A percentile compares a stretch with the other conserved stretches of the same genome.
Conservation (phyloP, 2,888 invertebrate species). For the Notodonta ziczac region DNA sequence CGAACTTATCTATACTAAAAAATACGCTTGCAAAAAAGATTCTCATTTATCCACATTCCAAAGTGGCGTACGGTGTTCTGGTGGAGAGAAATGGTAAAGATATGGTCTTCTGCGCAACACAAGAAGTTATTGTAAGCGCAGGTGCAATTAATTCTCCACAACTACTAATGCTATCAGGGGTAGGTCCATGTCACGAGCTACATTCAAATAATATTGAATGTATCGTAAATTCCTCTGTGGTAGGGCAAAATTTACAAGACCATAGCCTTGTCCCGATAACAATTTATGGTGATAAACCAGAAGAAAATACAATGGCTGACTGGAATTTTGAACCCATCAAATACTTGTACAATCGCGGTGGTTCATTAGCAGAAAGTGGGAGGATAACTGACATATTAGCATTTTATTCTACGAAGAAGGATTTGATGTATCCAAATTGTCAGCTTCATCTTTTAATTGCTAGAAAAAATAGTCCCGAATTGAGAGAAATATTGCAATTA, state of each 20-base stretch:
- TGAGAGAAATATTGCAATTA: not conserved
- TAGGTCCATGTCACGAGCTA: constrained; percentile 61
- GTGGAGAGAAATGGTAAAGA: constrained; percentile 42
- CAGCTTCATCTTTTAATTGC: not conserved
- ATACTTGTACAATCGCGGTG: constrained; percentile 2
- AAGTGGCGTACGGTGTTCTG: constrained; percentile 65
- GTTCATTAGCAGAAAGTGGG: not conserved
- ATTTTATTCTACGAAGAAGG: not conserved
- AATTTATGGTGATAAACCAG: constrained; percentile 1
- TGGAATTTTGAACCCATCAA: not conserved
- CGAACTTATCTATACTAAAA: constrained; percentile 67
- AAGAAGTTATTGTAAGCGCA: constrained; percentile 74
- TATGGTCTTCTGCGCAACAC: constrained; percentile 44
- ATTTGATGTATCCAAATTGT: not conserved
- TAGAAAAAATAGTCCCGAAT: not conserved
- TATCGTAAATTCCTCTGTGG: constrained; percentile 19
- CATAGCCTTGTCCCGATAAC: constrained; percentile 19
- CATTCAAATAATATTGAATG: constrained; percentile 1
- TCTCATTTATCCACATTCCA: constrained; percentile 67
- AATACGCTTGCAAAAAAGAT: constrained; percentile 78
- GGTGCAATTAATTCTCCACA: constrained; percentile 75
- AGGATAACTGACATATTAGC: not conserved
- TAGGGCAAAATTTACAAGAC: constrained; percentile 28
- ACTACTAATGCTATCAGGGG: constrained; percentile 75
- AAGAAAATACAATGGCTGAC: not conserved